Base-by-base conservation (phyloP, 1,140 invertebrate genomes). In the roundworm (Caenorhabditis elegans) region DNA sequence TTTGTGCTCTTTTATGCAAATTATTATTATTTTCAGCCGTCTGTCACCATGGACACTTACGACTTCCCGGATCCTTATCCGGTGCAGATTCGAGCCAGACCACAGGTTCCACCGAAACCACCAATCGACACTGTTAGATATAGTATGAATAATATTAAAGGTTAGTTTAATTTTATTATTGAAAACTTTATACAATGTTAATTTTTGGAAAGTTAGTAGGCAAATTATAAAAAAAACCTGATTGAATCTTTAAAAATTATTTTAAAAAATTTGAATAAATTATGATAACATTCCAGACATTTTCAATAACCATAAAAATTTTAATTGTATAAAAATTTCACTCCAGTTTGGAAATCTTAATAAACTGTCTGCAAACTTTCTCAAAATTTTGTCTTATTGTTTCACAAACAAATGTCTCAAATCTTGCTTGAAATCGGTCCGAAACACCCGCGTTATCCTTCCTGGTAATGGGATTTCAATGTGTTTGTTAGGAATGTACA, bases 101-200 rank as follows among this genome's bases (percentile, higher is more conserved):
- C 83, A 2, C 55, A 51, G 43, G 82, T 84, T 22, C 84, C 84
- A 10, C 84, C 84, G 65, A 85, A 85, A 48, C 93, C 93, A 24
- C 92, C 94, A 83, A 95, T 95, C 86, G 94, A 95, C 90, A 93
- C 94, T 55, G 95, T 95, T 90, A 92, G 95, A 86, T 95, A 96
- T 90, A 95, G 94, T 31, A 95, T 95, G 94, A 95, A 94, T 3
- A 96, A 95, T 91, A 92, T 96, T 17, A 95, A 96, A 92, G 93
- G 93, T 93, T 19, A 70, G 60, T 70, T 70, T 39, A 43, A 31
- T 60, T 53, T 4, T 6, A 26, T 53, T 24, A 8, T 1, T 60
- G 31, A 17, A 48, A 48, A 48, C 15, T 3, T 60, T 34, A 60
- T 17, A 60, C 6, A 17, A 31, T n/a, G n/a, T n/a, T n/a, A n/a